A percentile compares a stretch with the other conserved stretches of the same genome.
Evolutionary conservation across 2,888 invertebrate species (phyloP).

Genomic region (Agrochola macilenta): DNA sequence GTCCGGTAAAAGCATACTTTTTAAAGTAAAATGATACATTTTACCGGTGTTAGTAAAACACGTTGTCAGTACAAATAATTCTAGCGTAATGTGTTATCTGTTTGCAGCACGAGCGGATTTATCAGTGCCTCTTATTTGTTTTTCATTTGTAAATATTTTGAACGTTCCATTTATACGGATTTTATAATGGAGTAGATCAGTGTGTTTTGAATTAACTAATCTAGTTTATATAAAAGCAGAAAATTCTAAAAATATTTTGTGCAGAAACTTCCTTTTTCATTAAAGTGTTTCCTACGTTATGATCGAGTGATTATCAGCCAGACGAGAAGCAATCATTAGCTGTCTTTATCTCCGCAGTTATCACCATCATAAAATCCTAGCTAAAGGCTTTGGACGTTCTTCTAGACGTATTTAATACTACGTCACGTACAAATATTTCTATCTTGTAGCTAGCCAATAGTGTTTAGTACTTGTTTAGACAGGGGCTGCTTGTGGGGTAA

Average conservation of each 20-base stretch:
- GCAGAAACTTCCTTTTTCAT: neutral
- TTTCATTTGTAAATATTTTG: constrained; percentile 81
- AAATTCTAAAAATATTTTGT: neutral
- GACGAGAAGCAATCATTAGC: neutral
- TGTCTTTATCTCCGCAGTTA: constrained; percentile 12
- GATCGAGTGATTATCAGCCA: neutral
- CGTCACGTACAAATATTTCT: constrained; percentile 24
- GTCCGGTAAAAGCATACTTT: constrained; percentile 36
- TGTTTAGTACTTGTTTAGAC: constrained; percentile 3
- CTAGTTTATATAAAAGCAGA: neutral
- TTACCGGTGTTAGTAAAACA: constrained; percentile 58
- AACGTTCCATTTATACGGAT: constrained; percentile 66
- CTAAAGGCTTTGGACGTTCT: neutral
- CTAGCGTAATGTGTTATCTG: constrained; percentile 78
- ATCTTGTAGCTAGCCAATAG: constrained; percentile 11
- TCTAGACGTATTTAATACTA: constrained; percentile 13
- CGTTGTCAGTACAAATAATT: constrained; percentile 64
- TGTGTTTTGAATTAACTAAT: constrained; percentile 30
- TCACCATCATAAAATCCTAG: neutral
- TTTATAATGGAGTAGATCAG: constrained; percentile 56
- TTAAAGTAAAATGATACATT: constrained; percentile 62
- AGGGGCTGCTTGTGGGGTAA: constrained; percentile 6
- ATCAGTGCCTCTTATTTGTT: constrained; percentile 80
- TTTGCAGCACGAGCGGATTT: constrained; percentile 83
- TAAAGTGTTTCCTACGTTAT: constrained; percentile 1